These are phyloP conservation scores for Philaenus spumarius DNA, from an alignment of 1,140 invertebrate genomes.

Conservation along the genomic window DNA sequence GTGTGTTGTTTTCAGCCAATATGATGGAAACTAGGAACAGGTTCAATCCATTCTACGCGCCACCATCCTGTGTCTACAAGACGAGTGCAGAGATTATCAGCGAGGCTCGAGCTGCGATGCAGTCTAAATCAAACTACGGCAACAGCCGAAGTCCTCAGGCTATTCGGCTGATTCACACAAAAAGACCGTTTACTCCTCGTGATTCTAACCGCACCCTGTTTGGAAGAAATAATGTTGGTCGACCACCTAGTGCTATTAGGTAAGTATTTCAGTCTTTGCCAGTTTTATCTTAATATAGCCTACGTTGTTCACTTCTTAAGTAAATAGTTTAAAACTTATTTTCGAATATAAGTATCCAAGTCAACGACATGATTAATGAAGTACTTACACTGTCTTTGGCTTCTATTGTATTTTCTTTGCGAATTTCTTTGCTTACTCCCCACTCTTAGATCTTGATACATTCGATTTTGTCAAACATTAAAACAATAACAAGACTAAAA, in stretches of 20 bases:
- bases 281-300: too few species aligned
- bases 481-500: too few species aligned
- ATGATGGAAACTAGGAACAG: constrained; percentile 6
- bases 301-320: too few species aligned
- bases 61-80: constrained; percentile 25
- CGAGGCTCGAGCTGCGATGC: constrained; percentile 58
- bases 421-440: too few species aligned
- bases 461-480: too few species aligned
- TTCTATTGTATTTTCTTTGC: too few species aligned
- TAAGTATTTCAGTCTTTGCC: too few species aligned
- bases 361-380: too few species aligned
- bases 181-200: constrained; percentile 70
- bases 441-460: too few species aligned
- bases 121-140: constrained; percentile 15
- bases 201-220: constrained; percentile 65
- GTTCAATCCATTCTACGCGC: constrained; percentile 21
- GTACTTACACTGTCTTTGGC: too few species aligned
- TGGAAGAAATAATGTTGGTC: constrained; percentile 47
- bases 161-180: constrained; percentile 54
- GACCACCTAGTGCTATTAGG: constrained; percentile 75
- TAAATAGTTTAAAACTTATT: too few species aligned
- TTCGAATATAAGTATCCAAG: too few species aligned
- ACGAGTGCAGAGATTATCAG: constrained; percentile 58
- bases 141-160: not conserved
- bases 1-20: not conserved